Evolutionary conservation across 2,888 invertebrate species (phyloP).

Genomic region (Idaea aversata): DNA sequence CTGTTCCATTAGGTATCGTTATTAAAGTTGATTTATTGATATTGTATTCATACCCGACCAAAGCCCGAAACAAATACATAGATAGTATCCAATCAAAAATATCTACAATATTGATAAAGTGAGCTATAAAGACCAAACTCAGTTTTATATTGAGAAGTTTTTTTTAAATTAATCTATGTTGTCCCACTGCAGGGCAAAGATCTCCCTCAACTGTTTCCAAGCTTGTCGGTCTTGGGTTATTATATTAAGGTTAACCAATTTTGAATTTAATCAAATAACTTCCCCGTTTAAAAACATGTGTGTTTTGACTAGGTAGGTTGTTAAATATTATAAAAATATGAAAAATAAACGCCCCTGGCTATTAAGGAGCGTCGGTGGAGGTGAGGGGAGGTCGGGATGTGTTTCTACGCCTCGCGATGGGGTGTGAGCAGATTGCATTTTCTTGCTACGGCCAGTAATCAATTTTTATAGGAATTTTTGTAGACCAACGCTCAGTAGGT

Average conservation of each 20-base stretch:
- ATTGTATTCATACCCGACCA: conserved; percentile 5
- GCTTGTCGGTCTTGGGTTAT: neutral
- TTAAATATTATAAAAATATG: conserved; percentile 59
- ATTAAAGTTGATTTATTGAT: conserved; percentile 28
- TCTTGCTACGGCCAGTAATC: conserved; percentile 73
- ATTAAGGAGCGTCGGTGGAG: conserved; percentile 49
- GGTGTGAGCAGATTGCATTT: conserved; percentile 70
- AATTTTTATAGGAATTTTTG: conserved; percentile 75
- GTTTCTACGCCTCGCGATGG: conserved; percentile 22
- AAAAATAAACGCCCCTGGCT: conserved; percentile 61
- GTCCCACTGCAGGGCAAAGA: too few relatives aligned
- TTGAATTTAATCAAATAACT: conserved; percentile 30
- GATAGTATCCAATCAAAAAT: conserved; percentile 2
- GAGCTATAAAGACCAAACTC: neutral
- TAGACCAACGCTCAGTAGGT: conserved; percentile 43
- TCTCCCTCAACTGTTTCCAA: too few relatives aligned
- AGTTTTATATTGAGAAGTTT: too few relatives aligned
- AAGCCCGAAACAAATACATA: conserved; percentile 1
- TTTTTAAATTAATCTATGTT: too few relatives aligned
- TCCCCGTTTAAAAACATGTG: conserved; percentile 21
- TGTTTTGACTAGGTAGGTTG: conserved; percentile 32
- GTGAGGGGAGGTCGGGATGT: conserved; percentile 26
- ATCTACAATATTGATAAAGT: conserved; percentile 10
- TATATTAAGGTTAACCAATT: conserved; percentile 13
- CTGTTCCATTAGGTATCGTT: conserved; percentile 31